Base-by-base conservation (phyloP, 92 coral and sea anemone genomes). In the Micromussa lordhowensis region DNA sequence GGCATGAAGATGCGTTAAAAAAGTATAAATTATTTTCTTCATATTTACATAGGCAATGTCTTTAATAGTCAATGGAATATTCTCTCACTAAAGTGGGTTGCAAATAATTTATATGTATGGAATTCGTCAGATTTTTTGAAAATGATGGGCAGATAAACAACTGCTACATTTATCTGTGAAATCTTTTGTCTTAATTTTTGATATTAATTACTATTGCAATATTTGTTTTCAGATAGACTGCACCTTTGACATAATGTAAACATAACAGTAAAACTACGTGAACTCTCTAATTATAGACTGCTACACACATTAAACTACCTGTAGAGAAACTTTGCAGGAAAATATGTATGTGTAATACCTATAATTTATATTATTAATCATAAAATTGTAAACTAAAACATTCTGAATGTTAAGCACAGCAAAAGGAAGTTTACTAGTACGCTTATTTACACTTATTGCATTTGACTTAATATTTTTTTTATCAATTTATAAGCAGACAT, bases 101-200 rank as follows among this genome's bases (percentile, higher is more conserved):
- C 4, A 57, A 74, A 84, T 84, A 84, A 84, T 58, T 84, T 74
- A 74, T 15, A 58, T 79, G 74, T 84, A 84, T 24, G 88, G 75
- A 74, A 61, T 66, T 19, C 58, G n/a, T 84, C 64, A 22, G 36
- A n/a, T 18, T 36, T 75, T 36, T 75, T 73, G 32, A 57, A 82
- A 63, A 34, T 84, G 26, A 73, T 2, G n/a, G 29, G 78, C 49
- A 73, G 15, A 71, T 35, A 3, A 71, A 21, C 69, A 44, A 44
- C 12, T 44, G 51, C 51, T 44, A 44, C 51, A 44, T 8, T 22
- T 21, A 3, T 7, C 10, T 19, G n/a, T 61, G 26, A 61, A 61
- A 61, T 22, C 28, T 61, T 21, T 38, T 31, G 16, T 32, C 26
- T 81, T n/a, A 13, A 64, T 63, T 80, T 44, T 66, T 17, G 44